Evolutionary conservation across 2,888 invertebrate species (phyloP), one percentile per base, ranked within the genome.

Genomic region (Caenorhabditis zanzibari): DNA sequence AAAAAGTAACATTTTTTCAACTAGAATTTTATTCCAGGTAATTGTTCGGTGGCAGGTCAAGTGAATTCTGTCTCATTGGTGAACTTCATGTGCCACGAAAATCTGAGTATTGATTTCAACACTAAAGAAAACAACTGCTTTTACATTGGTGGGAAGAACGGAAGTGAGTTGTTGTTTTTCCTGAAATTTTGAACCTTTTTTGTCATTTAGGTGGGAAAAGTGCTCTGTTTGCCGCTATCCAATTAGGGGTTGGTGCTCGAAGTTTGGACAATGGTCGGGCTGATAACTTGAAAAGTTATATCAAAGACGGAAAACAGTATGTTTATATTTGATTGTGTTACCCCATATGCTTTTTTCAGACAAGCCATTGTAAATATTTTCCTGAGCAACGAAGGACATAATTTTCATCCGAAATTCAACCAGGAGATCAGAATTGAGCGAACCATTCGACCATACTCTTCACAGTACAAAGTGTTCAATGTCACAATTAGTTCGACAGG

Each of bases 11-110:
- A 4, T 6, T 32, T 4, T 6, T 4, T 32, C 32, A 32, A 6
- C 32, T 6, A 32, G 7, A 32, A 32, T 32, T 32, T 6, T 7
- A 32, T 77, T 77, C 14, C 69, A 81, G 81, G 63, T 9, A 19
- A 35, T 9, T 4, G 66, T 3, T 26, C 32, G 22, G 63, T 89
- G 9, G 88, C 89, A 26, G 90, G 90, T 12, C 84, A 86, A 38
- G 61, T 91, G 9, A 74, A 77, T 14, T 71, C 73, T 22, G 84
- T 91, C 12, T 84, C 88, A 12, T 93, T 97, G 64, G 94, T 94
- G 76, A 97, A 98, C 93, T 98, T 98, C 92, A 97, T 98, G 95
- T 98, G 97, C 91, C 98, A 98, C 92, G 95, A 95, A 41, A 95
- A 95, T 91, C 94, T 97, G 1, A 94, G 94, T 66, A 80, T 92